Evolutionary conservation across 2,797 vertebrate species (phyloP).

Genomic region (Luscinia megarhynchos): DNA sequence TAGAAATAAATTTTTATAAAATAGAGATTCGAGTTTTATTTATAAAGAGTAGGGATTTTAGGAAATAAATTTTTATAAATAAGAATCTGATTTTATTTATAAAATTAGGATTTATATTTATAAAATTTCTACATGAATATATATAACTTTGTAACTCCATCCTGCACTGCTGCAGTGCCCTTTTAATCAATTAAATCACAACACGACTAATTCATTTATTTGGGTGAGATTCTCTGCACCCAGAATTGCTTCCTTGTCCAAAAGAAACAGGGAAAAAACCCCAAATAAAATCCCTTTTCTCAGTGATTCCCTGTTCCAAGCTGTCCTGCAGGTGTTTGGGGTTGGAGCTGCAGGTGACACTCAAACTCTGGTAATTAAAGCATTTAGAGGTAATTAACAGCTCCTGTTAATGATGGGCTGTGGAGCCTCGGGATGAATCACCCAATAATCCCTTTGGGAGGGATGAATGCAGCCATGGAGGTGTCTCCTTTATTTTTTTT

Average conservation of each 20-base stretch:
- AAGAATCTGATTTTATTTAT: not conserved
- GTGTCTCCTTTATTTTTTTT: not conserved
- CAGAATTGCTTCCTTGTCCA: not conserved
- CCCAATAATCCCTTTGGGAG: not conserved
- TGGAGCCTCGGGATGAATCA: not conserved
- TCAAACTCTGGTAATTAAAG: not conserved
- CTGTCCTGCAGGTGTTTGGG: not conserved
- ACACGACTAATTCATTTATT: not conserved
- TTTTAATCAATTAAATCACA: not conserved
- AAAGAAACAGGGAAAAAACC: not conserved
- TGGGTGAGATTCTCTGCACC: not conserved
- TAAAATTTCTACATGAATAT: no score
- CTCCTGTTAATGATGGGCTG: not conserved
- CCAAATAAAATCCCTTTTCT: not conserved
- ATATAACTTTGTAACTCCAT: not conserved
- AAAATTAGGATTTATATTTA: no score
- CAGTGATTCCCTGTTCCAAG: not conserved
- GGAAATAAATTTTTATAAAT: no score
- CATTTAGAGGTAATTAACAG: not conserved
- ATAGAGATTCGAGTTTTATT: not conserved
- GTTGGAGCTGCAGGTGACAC: not conserved
- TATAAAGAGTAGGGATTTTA: no score
- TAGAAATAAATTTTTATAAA: no score
- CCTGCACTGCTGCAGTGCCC: not conserved
- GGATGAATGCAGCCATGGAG: not conserved